Evolutionary conservation across 2,888 invertebrate genomes (phyloP).

Genomic region (Athalia rosae): DNA sequence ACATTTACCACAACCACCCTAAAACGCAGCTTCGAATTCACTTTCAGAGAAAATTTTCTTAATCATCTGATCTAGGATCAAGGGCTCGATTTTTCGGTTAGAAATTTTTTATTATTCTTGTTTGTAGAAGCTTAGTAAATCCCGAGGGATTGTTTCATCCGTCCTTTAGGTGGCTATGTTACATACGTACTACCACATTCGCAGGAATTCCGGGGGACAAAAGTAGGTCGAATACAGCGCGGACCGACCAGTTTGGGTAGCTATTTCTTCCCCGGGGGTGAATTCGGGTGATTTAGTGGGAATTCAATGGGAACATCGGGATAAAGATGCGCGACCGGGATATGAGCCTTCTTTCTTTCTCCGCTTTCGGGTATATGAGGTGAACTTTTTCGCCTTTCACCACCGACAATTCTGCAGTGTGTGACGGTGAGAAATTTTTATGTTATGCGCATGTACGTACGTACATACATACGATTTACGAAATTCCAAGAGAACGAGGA

Average conservation of each 20-base stretch:
- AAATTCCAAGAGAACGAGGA: no score
- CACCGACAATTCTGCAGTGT: not conserved
- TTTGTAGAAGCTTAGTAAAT: not conserved
- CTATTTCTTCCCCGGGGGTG: slow-evolving; percentile 27
- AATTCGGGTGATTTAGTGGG: slow-evolving; percentile 36
- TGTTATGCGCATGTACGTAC: not conserved
- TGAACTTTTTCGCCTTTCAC: not conserved
- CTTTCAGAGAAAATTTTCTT: no score
- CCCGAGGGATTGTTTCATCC: slow-evolving; percentile 13
- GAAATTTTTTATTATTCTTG: not conserved
- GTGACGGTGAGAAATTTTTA: not conserved
- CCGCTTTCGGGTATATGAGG: slow-evolving; percentile 2
- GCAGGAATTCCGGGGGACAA: not conserved
- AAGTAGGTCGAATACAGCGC: slow-evolving; percentile 21
- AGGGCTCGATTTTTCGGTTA: not conserved
- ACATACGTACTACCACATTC: not conserved
- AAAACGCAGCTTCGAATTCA: no score
- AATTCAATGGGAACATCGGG: slow-evolving; percentile 28
- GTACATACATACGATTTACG: not conserved
- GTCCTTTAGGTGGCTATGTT: no score
- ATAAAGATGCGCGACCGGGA: slow-evolving; percentile 11
- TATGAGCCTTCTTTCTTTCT: not conserved
- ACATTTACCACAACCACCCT: no score
- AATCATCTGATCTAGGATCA: not conserved
- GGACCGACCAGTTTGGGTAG: not conserved